These are phyloP conservation scores for Pipra filicauda DNA, from an alignment of 2,113 vertebrate species.

Conservation along the genomic window DNA sequence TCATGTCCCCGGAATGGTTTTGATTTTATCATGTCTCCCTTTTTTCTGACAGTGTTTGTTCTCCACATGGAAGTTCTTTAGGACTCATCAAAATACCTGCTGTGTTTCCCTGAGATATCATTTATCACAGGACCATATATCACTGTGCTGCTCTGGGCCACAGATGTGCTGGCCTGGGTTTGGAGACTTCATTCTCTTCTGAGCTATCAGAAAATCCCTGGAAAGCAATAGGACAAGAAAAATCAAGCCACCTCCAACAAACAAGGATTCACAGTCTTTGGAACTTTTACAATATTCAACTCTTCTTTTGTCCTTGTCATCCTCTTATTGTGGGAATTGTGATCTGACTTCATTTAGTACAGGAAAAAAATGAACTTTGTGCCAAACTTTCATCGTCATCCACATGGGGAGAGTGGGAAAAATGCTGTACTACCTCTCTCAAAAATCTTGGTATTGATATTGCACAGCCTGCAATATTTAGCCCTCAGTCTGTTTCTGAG, in stretches of 20 bases:
- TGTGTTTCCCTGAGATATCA: slow-evolving; percentile 15
- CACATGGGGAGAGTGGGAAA: neutral
- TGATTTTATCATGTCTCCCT: neutral
- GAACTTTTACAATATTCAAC: neutral
- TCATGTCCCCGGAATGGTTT: neutral
- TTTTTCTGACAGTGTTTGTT: neutral
- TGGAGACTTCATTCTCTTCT: neutral
- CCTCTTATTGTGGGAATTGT: neutral
- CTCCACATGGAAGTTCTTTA: slow-evolving; percentile 24
- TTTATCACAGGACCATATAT: neutral
- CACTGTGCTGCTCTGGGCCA: slow-evolving; percentile 20
- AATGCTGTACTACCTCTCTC: neutral
- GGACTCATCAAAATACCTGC: slow-evolving; percentile 3
- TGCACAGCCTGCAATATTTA: neutral
- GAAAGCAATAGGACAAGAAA: neutral
- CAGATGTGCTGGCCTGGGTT: slow-evolving; percentile 26
- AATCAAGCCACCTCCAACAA: neutral
- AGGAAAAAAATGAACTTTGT: neutral
- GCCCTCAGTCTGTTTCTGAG: neutral
- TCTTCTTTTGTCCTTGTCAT: neutral
- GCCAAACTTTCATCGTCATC: neutral
- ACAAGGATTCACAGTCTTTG: neutral
- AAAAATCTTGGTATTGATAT: neutral
- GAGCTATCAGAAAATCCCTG: neutral
- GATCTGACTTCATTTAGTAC: neutral